Evolutionary conservation across 1,140 invertebrate species (phyloP).

Genomic region (Colletes latitarsis): DNA sequence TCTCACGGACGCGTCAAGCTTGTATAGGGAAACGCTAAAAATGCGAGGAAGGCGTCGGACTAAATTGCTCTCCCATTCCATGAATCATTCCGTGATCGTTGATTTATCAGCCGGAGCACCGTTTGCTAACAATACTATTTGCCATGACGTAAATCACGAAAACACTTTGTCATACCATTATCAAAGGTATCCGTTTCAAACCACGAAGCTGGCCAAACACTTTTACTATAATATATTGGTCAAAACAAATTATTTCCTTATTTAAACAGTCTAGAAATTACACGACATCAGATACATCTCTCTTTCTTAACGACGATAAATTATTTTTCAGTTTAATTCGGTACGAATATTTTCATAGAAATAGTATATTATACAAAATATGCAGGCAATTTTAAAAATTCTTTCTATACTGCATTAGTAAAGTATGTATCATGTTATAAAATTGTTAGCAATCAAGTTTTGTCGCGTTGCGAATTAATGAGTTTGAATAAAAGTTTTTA

Average conservation of each 20-base stretch:
- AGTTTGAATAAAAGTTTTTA: too few relatives aligned
- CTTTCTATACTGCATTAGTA: not conserved
- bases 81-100: conserved; percentile 47
- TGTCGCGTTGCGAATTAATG: too few relatives aligned
- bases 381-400: too few relatives aligned
- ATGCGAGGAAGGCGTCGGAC: conserved; percentile 31
- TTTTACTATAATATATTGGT: not conserved
- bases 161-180: conserved; percentile 31
- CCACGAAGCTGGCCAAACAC: not conserved
- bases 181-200: not conserved
- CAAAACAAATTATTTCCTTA: not conserved
- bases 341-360: too few relatives aligned
- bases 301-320: not conserved
- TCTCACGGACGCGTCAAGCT: conserved; percentile 34
- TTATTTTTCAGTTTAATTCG: too few relatives aligned
- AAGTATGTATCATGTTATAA: not conserved
- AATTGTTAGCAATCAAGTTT: too few relatives aligned
- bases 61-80: conserved; percentile 46
- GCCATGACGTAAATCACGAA: conserved; percentile 15
- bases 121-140: conserved; percentile 34
- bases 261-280: not conserved
- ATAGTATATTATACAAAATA: too few relatives aligned
- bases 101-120: conserved; percentile 18
- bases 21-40: conserved; percentile 41
- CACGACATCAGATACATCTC: not conserved